Evolutionary conservation across 2,888 invertebrate species (phyloP).

Genomic region (Limnephilus auricula): DNA sequence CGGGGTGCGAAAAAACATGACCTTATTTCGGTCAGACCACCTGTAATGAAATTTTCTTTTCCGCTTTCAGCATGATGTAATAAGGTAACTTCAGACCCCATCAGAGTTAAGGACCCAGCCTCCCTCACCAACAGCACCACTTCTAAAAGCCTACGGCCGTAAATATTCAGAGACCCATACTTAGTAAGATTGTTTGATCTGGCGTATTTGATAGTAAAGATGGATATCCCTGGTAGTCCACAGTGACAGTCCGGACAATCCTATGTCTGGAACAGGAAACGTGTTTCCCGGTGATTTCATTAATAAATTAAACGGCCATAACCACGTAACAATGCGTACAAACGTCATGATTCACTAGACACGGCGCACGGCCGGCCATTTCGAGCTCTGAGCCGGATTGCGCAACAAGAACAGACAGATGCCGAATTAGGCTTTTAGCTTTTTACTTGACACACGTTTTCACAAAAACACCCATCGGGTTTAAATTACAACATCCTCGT

Average conservation of each 20-base stretch:
- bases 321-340: conserved; percentile 57
- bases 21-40: no score
- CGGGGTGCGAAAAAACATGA: no score
- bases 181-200: neutral
- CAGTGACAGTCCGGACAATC: conserved; percentile 19
- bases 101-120: no score
- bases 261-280: conserved; percentile 57
- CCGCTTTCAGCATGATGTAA: no score
- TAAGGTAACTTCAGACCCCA: no score
- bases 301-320: conserved; percentile 65
- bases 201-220: neutral
- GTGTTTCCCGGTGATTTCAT: conserved; percentile 64
- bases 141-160: conserved; percentile 10
- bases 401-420: neutral
- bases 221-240: neutral
- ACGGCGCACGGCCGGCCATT: conserved; percentile 40
- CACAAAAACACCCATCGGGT: neutral
- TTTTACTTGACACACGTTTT: neutral
- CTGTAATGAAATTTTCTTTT: no score
- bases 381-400: neutral
- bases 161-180: no score
- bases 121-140: no score
- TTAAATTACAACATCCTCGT: neutral
- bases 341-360: conserved; percentile 64
- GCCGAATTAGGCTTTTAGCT: neutral